Conservation (phyloP, 2,797 vertebrate species). For the Chiloscyllium punctatum region DNA sequence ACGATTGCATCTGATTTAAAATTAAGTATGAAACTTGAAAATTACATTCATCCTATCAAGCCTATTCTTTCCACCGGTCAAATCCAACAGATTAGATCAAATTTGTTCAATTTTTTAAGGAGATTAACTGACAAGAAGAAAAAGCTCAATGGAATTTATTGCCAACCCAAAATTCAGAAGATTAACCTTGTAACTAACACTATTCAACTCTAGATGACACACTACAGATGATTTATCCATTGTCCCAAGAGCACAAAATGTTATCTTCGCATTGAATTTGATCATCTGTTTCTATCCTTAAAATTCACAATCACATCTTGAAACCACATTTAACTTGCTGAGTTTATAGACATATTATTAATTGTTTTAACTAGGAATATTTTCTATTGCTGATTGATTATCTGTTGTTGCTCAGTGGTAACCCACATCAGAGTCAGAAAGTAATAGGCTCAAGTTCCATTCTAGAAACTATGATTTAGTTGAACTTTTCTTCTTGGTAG, state of each 20-base stretch:
- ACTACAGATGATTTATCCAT: neutral
- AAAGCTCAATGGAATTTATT: neutral
- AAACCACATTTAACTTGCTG: neutral
- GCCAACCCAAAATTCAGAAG: neutral
- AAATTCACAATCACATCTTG: neutral
- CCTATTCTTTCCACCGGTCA: neutral
- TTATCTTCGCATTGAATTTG: neutral
- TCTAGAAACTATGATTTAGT: neutral
- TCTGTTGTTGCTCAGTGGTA: neutral
- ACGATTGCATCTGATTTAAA: neutral
- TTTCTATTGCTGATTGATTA: neutral
- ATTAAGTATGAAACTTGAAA: neutral
- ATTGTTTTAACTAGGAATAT: neutral
- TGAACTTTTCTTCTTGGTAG: neutral
- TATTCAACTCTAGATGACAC: neutral
- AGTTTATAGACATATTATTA: neutral
- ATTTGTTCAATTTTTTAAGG: neutral
- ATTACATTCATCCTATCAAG: neutral
- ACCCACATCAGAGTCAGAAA: neutral
- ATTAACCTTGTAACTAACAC: neutral
- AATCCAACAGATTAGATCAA: neutral
- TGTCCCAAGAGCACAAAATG: neutral
- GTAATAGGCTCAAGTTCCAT: neutral
- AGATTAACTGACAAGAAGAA: neutral
- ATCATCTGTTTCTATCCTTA: slow-evolving; percentile 1